Evolutionary conservation across 1,140 invertebrate genomes (phyloP).

Genomic region (Cryptotermes secundus): DNA sequence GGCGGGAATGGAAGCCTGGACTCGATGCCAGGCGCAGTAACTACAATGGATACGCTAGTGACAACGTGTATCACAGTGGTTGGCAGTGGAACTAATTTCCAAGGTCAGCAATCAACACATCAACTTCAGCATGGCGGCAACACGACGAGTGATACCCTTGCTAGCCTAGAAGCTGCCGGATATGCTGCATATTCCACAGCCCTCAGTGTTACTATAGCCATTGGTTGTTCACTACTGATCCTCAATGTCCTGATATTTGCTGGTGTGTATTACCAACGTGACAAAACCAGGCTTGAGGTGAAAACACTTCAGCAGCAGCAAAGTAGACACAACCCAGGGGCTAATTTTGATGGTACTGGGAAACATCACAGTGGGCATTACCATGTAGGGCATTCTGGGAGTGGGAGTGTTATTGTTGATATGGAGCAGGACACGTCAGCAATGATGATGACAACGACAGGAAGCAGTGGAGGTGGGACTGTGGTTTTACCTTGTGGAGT

Average conservation of each 20-base stretch:
- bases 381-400: slow-evolving; percentile 62
- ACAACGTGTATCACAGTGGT: slow-evolving; percentile 58
- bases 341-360: slow-evolving; percentile 35
- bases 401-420: slow-evolving; percentile 69
- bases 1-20: slow-evolving; percentile 42
- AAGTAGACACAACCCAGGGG: slow-evolving; percentile 40
- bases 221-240: slow-evolving; percentile 82
- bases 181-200: slow-evolving; percentile 80
- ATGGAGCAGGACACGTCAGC: slow-evolving; percentile 71
- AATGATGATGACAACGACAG: slow-evolving; percentile 17
- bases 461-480: neutral
- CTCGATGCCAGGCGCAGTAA: slow-evolving; percentile 41
- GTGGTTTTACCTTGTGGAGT: neutral
- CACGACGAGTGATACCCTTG: slow-evolving; percentile 62
- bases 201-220: slow-evolving; percentile 82
- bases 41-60: slow-evolving; percentile 52
- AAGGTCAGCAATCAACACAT: slow-evolving; percentile 53
- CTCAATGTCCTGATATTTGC: slow-evolving; percentile 85
- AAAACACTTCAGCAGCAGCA: slow-evolving; percentile 65
- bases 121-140: slow-evolving; percentile 43
- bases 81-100: slow-evolving; percentile 38
- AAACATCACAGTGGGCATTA: slow-evolving; percentile 47
- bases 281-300: slow-evolving; percentile 78
- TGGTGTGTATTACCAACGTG: slow-evolving; percentile 82
- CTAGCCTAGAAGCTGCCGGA: slow-evolving; percentile 75